Base-by-base conservation (phyloP, 1,140 invertebrate species). In the Brachionus koreanus region DNA sequence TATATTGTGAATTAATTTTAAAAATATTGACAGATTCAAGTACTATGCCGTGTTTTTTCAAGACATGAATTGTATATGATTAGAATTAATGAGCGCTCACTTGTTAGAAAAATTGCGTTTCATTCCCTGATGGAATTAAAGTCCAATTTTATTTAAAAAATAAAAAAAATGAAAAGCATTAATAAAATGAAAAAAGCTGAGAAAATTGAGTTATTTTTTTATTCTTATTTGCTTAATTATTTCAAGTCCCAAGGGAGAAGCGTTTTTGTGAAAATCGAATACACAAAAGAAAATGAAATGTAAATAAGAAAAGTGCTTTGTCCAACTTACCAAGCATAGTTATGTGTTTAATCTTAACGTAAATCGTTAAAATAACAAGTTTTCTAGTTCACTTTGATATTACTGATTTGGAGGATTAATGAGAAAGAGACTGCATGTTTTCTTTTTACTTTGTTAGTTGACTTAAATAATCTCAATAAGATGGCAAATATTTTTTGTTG, bases 111-210 rank as follows among this genome's bases (percentile, higher is more conserved):
- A 57, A 57, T 19, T 19, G 49, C 49, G n/a, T 23, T 57, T 57
- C 49, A 57, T 57, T 57, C 49, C 49, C 49, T 57, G 49, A 57
- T 57, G 49, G 49, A 57, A 57, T 57, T 57, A 57, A 57, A 57
- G 2, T 57, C 49, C n/a, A 25, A 57, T 57, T 57, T 57, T 57
- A 57, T 29, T 57, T 42, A 42, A 42, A 42, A 42, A 42, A 42
- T 10, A 42, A 13, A 57, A 57, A 57, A 57, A 25, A 57, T 3
- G 49, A 57, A 57, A 23, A 57, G 49, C 7, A 57, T 25, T 23
- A 57, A 57, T 9, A 57, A 16, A 57, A 57, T 57, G 16, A 57
- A 12, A 57, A 57, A 57, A 57, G 49, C 49, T 57, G 49, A 57
- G 49, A 57, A 57, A 57, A 57, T 57, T 57, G 49, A 57, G 49